Base-by-base conservation (phyloP, 2,797 vertebrate species). In the Pygocentrus nattereri region DNA sequence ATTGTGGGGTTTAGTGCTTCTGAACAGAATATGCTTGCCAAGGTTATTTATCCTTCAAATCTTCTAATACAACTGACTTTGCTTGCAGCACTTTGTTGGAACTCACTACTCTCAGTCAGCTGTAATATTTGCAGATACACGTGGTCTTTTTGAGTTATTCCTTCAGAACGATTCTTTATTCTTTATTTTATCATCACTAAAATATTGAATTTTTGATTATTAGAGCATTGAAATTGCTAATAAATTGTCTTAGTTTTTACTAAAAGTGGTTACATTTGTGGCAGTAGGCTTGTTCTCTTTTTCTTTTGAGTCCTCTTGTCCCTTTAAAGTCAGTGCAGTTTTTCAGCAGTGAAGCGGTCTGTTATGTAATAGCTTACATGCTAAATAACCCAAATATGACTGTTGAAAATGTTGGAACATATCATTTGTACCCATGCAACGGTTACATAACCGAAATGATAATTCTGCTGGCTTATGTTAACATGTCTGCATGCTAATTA, bases 61-160 rank as follows among this genome's bases (percentile, higher is more conserved):
- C 59, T 8, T 38, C 2, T 34, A 38, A 65, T 65, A 21, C 4
- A 7, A n/a, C 12, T 15, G 23, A 34, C 34, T 65, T 34, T 41
- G 18, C 31, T 19, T 18, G 27, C 61, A 64, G 11, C 62, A 80
- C 27, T 27, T 13, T 74, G 70, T 80, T 81, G 44, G 23, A 58
- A 4, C 50, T 78, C 81, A 72, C 80, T 69, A 71, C 80, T 16
- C 30, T 31, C 13, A 64, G 76, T 74, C 61, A 83, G 68, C 58
- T 52, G 19, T 52, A 52, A 19, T 4, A 19, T 19, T 19, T 52
- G 50, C 50, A 19, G 16, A 52, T 52, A 50, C 13, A 50, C 18
- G 4, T 50, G 18, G 50, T 52, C 16, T 18, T 19, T 5, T 50
- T 4, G 19, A 18, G 15, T 19, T 7, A 50, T 50, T 50, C 15